Evolutionary conservation across 2,113 vertebrate species (phyloP).

Genomic region (Polypterus senegalus): DNA sequence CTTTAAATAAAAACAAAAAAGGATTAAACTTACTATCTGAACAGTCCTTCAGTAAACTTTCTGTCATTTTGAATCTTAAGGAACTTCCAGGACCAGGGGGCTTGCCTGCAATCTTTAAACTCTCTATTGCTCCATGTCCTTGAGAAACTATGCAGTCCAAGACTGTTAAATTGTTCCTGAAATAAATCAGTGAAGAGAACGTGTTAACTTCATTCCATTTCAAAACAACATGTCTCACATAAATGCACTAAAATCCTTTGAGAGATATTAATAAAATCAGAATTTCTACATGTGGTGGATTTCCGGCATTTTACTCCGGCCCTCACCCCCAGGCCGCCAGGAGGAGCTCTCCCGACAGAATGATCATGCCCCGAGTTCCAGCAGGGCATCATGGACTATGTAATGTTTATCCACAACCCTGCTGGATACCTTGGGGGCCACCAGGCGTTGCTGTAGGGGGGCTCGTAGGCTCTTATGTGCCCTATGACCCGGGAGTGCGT

Average conservation of each 20-base stretch:
- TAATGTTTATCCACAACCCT: no score
- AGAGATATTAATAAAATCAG: background rate
- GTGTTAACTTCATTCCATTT: rapidly evolving
- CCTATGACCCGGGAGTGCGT: no score
- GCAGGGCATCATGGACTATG: no score
- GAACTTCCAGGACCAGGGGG: slow-evolving; percentile 74
- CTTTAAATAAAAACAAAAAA: no score
- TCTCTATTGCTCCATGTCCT: slow-evolving; percentile 82
- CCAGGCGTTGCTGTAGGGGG: no score
- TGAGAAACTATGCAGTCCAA: slow-evolving; percentile 77
- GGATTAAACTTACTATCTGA: slow-evolving; percentile 72
- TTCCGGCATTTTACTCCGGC: no score
- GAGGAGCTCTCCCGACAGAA: no score
- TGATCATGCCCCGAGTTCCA: no score
- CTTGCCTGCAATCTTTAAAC: slow-evolving; percentile 77
- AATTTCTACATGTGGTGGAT: no score
- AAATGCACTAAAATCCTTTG: background rate
- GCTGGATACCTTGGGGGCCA: no score
- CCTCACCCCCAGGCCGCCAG: no score
- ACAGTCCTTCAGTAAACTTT: slow-evolving; percentile 86
- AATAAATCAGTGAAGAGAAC: slow-evolving; percentile 12
- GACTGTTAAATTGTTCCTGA: slow-evolving; percentile 91
- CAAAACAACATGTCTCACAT: background rate
- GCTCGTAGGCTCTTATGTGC: no score
- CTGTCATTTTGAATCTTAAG: slow-evolving; percentile 94